phyloP scores from a whole-genome alignment of 2,888 invertebrate genomes.

The Cephus runcator region DNA sequence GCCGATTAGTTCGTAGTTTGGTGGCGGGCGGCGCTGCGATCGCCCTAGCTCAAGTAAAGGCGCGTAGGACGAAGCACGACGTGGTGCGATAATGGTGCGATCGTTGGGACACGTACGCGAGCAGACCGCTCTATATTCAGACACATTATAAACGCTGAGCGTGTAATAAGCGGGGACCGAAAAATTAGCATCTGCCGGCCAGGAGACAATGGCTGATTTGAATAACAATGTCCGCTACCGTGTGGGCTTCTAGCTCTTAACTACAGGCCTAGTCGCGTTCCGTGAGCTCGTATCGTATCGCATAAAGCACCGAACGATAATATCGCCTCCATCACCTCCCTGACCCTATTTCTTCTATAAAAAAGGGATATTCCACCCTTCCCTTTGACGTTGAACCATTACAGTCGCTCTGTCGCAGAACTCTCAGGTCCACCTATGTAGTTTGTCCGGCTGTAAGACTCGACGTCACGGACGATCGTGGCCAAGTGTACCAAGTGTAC shows the following conservation, averaged over 20 bases:
- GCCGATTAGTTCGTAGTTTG: background rate
- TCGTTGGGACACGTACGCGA: slow-evolving; percentile 5
- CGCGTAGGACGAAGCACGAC: slow-evolving; percentile 3
- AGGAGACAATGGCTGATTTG: slow-evolving; percentile 63
- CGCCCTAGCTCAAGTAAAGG: background rate
- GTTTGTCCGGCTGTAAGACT: background rate
- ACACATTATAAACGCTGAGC: slow-evolving; percentile 58
- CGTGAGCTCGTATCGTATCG: background rate
- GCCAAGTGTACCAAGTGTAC: background rate
- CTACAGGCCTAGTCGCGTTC: slow-evolving; percentile 44
- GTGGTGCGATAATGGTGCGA: slow-evolving; percentile 4
- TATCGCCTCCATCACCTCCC: background rate
- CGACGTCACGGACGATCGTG: background rate
- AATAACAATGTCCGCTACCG: slow-evolving; percentile 64
- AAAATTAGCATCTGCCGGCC: slow-evolving; percentile 60
- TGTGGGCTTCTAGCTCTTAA: slow-evolving; percentile 63
- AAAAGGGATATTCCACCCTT: background rate
- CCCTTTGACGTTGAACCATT: background rate
- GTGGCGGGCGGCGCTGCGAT: slow-evolving; percentile 5
- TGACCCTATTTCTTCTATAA: background rate
- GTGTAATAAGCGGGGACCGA: slow-evolving; percentile 58
- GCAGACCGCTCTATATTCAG: slow-evolving; percentile 54
- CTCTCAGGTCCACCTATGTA: background rate
- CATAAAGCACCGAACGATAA: background rate
- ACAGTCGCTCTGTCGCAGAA: background rate